Conservation (phyloP, 2,113 vertebrate species). For the Centropus unirufus region DNA sequence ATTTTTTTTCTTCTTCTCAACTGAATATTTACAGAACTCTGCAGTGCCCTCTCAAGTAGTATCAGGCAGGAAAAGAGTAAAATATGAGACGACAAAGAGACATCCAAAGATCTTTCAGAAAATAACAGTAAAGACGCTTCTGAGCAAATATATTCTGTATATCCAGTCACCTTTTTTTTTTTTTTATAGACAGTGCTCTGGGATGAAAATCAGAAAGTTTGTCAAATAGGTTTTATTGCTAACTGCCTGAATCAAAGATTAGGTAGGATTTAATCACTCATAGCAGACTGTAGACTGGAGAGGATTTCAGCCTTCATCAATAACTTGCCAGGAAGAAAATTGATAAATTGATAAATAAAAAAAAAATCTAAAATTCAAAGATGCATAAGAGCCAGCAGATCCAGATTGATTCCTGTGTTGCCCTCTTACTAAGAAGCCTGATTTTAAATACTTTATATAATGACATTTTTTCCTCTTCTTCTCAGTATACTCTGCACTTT, state of each 20-base stretch:
- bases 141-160: neutral
- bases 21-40: neutral
- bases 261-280: neutral
- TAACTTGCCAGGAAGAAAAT: neutral
- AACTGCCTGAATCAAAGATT: neutral
- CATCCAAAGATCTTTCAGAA: neutral
- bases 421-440: conserved; percentile 13
- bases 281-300: neutral
- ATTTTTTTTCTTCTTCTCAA: neutral
- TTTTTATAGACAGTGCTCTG: neutral
- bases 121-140: neutral
- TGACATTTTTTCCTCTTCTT: neutral
- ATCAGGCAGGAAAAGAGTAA: neutral
- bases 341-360: neutral
- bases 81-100: neutral
- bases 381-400: neutral
- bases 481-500: neutral
- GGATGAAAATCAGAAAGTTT: neutral
- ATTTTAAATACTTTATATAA: conserved; percentile 37
- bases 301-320: neutral
- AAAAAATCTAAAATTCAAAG: neutral
- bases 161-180: neutral
- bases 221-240: neutral
- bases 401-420: neutral
- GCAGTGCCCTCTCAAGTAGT: neutral